Percentiles rank a stretch among this genome's conserved stretches.
Conservation (phyloP, 2,797 vertebrate genomes). For the Balearica regulorum region DNA sequence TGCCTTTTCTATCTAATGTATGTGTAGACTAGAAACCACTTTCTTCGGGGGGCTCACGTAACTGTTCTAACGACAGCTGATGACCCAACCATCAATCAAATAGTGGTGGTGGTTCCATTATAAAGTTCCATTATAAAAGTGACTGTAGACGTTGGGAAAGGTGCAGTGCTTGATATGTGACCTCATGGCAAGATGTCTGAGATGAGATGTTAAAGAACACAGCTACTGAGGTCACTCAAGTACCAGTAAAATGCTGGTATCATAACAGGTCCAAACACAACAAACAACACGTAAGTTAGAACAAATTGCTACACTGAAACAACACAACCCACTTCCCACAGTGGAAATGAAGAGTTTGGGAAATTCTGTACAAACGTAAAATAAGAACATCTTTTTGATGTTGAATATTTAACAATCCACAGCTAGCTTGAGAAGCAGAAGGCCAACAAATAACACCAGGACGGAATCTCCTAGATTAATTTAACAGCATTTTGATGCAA, state of each 20-base stretch:
- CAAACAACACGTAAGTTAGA: accelerated
- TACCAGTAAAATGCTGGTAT: neutral
- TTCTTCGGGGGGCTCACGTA: neutral
- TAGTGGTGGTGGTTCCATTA: neutral
- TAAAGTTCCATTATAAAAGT: neutral
- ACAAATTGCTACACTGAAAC: neutral
- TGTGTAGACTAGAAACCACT: neutral
- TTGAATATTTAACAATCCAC: neutral
- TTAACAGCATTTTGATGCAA: neutral
- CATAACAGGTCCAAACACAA: neutral
- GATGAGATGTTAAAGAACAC: neutral
- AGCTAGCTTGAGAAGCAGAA: neutral
- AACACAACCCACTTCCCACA: neutral
- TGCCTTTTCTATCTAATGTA: neutral
- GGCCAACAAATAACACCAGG: neutral
- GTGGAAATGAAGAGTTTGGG: neutral
- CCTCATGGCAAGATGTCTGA: neutral
- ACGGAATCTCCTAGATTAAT: neutral
- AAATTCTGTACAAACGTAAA: neutral
- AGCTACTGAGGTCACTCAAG: neutral
- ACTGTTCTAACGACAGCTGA: neutral
- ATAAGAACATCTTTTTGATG: neutral
- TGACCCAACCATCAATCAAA: neutral
- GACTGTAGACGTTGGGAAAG: neutral
- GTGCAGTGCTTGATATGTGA: neutral